phyloP scores from a whole-genome alignment of 2,113 vertebrate genomes.

The Cynocephalus volans region DNA sequence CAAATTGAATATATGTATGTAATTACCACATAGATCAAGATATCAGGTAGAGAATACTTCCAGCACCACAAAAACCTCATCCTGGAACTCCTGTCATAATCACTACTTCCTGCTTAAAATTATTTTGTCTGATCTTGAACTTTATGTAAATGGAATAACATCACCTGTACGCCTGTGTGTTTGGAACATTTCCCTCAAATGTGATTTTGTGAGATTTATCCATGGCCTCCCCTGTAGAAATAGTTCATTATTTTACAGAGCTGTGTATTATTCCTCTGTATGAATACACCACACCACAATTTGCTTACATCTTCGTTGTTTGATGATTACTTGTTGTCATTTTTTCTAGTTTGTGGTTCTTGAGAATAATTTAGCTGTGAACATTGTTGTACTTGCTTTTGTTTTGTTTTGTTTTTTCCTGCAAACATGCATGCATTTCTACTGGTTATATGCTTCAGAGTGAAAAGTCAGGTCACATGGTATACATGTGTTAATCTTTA shows the following conservation, averaged over 20 bases:
- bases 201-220: background rate
- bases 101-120: background rate
- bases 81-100: background rate
- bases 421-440: background rate
- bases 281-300: background rate
- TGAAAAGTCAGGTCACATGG: background rate
- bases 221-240: background rate
- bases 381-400: background rate
- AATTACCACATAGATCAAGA: background rate
- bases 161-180: background rate
- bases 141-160: background rate
- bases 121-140: background rate
- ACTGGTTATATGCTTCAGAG: background rate
- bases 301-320: background rate
- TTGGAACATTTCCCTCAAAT: background rate
- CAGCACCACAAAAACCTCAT: background rate
- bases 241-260: background rate
- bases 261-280: background rate
- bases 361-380: background rate
- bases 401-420: background rate
- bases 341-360: background rate
- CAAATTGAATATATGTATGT: background rate
- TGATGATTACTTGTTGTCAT: background rate
- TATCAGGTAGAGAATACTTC: background rate
- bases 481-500: background rate